These are phyloP conservation scores for Dusona sp. DNA, from an alignment of 2,888 invertebrate genomes.

Conservation along the genomic window DNA sequence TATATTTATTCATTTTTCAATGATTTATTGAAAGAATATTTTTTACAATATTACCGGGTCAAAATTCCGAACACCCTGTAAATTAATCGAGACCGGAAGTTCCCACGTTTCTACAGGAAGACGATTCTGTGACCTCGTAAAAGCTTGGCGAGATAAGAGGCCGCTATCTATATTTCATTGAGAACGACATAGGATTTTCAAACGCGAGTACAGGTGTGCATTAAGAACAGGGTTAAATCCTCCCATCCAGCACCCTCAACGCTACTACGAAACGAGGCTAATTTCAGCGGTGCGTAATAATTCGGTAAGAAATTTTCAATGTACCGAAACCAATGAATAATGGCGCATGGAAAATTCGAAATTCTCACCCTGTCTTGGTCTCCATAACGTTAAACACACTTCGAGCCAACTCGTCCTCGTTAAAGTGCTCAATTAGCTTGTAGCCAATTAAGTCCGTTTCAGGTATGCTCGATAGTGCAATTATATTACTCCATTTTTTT, in stretches of 20 bases:
- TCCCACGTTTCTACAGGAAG: slow-evolving; percentile 66
- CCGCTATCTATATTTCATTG: slow-evolving; percentile 19
- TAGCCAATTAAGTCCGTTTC: slow-evolving; percentile 52
- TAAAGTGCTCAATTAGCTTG: slow-evolving; percentile 59
- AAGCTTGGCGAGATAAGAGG: slow-evolving; percentile 19
- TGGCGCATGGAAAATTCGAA: slow-evolving; percentile 23
- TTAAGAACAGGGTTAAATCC: background rate
- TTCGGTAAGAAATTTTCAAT: slow-evolving; percentile 60
- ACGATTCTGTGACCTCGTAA: slow-evolving; percentile 62
- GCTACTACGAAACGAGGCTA: background rate
- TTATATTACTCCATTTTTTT: background rate
- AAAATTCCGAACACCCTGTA: background rate
- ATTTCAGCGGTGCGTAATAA: slow-evolving; percentile 32
- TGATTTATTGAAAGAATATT: background rate
- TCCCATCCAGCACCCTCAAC: background rate
- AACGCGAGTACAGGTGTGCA: slow-evolving; percentile 1
- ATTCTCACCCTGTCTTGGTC: slow-evolving; percentile 41
- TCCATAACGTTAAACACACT: slow-evolving; percentile 17
- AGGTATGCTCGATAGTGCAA: slow-evolving; percentile 26
- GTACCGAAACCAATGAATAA: background rate
- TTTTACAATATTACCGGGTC: background rate
- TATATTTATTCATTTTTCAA: too few relatives aligned
- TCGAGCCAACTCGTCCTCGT: slow-evolving; percentile 42
- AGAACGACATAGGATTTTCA: slow-evolving; percentile 11
- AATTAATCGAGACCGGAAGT: slow-evolving; percentile 58